These are phyloP conservation scores for Amiota mariae DNA, from an alignment of 2,888 invertebrate genomes.

Conservation along the genomic window DNA sequence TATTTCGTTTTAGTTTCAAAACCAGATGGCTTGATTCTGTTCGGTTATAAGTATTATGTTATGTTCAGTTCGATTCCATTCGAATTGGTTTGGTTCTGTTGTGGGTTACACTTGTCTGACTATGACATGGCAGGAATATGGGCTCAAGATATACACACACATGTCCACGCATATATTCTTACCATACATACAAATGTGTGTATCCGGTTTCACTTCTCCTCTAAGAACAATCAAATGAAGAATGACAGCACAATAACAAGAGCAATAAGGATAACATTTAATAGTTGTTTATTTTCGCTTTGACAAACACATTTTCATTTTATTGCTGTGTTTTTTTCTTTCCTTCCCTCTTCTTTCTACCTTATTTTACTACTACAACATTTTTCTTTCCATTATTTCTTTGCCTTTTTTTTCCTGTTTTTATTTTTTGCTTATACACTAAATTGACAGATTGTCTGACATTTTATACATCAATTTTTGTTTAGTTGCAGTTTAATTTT, in stretches of 20 bases:
- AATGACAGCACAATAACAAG: background rate
- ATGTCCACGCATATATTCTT: slow-evolving; percentile 11
- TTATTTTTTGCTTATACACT: background rate
- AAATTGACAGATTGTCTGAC: slow-evolving; percentile 25
- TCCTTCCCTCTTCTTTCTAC: no score
- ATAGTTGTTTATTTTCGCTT: slow-evolving; percentile 18
- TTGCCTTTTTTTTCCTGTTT: background rate
- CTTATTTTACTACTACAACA: no score
- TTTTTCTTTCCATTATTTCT: no score
- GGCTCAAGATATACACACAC: background rate
- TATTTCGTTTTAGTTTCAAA: background rate
- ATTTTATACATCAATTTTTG: slow-evolving; percentile 20
- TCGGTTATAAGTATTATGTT: background rate
- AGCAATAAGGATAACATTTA: slow-evolving; percentile 2
- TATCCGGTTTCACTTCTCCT: no score
- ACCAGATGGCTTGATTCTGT: background rate
- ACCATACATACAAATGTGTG: background rate
- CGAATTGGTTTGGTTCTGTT: background rate
- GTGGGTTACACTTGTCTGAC: slow-evolving; percentile 5
- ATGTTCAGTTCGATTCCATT: background rate
- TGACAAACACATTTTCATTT: slow-evolving; percentile 2
- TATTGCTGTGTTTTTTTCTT: background rate
- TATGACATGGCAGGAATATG: background rate
- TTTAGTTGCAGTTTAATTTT: slow-evolving; percentile 19
- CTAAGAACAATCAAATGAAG: no score